phyloP scores from a whole-genome alignment of 2,113 vertebrate genomes.

The Cephalopterus ornatus region DNA sequence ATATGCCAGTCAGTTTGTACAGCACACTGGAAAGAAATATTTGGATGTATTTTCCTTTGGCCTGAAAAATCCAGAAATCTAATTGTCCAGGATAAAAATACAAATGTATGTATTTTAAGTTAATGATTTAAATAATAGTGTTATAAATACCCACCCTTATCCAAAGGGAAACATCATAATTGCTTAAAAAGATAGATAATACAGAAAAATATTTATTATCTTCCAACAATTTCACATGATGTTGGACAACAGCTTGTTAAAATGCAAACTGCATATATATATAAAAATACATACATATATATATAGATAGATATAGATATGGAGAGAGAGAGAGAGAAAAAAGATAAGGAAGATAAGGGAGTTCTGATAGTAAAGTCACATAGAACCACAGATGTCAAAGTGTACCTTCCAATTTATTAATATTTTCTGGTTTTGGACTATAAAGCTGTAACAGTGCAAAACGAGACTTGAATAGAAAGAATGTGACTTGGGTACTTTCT shows the following conservation, averaged over 20 bases:
- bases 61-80: neutral
- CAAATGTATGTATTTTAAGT: neutral
- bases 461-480: neutral
- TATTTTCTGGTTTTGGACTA: neutral
- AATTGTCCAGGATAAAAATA: neutral
- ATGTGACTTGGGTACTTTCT: neutral
- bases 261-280: neutral
- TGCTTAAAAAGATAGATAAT: neutral
- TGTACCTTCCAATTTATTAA: neutral
- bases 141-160: neutral
- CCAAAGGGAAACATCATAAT: neutral
- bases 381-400: neutral
- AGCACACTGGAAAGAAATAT: neutral
- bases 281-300: too few species aligned
- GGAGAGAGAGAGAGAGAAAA: neutral
- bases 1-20: neutral
- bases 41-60: neutral
- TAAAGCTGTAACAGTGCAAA: neutral
- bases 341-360: neutral
- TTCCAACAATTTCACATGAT: neutral
- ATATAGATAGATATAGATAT: neutral
- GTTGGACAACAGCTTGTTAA: neutral
- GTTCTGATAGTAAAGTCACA: neutral
- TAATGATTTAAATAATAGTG: neutral
- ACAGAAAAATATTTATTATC: neutral